phyloP scores from a whole-genome alignment of 2,888 invertebrate genomes.

The Corbicula japonica region DNA sequence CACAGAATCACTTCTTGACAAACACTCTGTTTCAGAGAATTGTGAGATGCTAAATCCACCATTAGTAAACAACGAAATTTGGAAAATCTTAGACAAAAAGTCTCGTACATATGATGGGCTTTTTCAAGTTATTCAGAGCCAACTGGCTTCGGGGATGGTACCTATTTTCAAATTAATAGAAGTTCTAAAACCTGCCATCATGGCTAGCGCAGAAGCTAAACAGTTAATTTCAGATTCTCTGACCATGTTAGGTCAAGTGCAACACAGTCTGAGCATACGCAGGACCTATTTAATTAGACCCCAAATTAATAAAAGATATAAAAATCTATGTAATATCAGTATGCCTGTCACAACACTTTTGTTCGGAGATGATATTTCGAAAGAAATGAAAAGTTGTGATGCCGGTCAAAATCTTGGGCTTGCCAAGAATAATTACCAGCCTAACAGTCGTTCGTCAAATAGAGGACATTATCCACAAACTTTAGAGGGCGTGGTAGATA shows the following conservation, averaged over 20 bases:
- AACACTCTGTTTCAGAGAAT: slow-evolving; percentile 31
- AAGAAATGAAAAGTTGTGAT: slow-evolving; percentile 33
- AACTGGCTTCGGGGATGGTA: slow-evolving; percentile 17
- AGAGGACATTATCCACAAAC: slow-evolving; percentile 11
- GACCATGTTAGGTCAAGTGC: slow-evolving; percentile 31
- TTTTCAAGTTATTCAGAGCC: slow-evolving; percentile 18
- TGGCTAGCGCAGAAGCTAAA: slow-evolving; percentile 10
- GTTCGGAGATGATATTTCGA: slow-evolving; percentile 17
- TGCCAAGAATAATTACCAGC: neutral
- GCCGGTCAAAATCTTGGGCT: neutral
- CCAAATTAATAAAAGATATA: slow-evolving; percentile 17
- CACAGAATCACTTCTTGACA: neutral
- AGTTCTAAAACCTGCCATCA: slow-evolving; percentile 13
- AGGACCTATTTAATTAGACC: slow-evolving; percentile 23
- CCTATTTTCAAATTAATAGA: slow-evolving; percentile 28
- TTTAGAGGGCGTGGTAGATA: slow-evolving; percentile 4
- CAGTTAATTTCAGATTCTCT: slow-evolving; percentile 28
- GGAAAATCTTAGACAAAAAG: slow-evolving; percentile 33
- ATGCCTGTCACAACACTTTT: slow-evolving; percentile 12
- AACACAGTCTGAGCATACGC: slow-evolving; percentile 20
- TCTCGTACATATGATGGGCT: slow-evolving; percentile 15
- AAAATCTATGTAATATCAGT: slow-evolving; percentile 18
- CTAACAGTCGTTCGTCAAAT: neutral
- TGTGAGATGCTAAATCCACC: slow-evolving; percentile 29
- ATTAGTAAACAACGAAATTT: slow-evolving; percentile 29